Conservation (phyloP, 2,888 invertebrate species). For the Baronia brevicornis region DNA sequence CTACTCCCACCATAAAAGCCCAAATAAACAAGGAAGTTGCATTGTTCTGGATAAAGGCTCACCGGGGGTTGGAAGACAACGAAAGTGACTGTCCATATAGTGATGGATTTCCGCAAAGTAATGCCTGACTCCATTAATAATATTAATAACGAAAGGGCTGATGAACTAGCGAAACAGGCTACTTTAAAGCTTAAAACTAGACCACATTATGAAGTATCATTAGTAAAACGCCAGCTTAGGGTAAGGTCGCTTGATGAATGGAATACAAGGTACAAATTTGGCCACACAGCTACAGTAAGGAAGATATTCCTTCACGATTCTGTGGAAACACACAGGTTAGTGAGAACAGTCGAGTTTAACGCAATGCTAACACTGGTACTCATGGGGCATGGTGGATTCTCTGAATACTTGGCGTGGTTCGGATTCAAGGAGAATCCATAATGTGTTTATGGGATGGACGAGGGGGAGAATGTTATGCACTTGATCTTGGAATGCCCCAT, state of each 20-base stretch:
- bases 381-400: conserved; percentile 14
- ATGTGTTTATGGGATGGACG: conserved; percentile 3
- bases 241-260: conserved; percentile 9
- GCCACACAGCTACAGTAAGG: conserved; percentile 4
- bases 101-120: too few species aligned
- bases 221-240: conserved; percentile 7
- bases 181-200: too few species aligned
- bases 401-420: conserved; percentile 11
- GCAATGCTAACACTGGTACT: background rate
- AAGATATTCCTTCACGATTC: conserved; percentile 14
- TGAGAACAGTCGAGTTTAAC: conserved; percentile 1
- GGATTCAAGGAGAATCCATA: conserved; percentile 9
- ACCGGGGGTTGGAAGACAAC: too few species aligned
- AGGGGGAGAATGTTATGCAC: too few species aligned
- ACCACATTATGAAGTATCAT: too few species aligned
- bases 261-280: conserved; percentile 7
- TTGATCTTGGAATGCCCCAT: too few species aligned
- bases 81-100: too few species aligned
- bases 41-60: too few species aligned
- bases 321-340: background rate
- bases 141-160: too few species aligned
- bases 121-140: too few species aligned
- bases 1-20: too few species aligned
- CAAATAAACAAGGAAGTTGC: too few species aligned
- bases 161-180: background rate